These are phyloP conservation scores for Amblyjoppa fuscipennis DNA, from an alignment of 2,888 invertebrate genomes.

Conservation along the genomic window DNA sequence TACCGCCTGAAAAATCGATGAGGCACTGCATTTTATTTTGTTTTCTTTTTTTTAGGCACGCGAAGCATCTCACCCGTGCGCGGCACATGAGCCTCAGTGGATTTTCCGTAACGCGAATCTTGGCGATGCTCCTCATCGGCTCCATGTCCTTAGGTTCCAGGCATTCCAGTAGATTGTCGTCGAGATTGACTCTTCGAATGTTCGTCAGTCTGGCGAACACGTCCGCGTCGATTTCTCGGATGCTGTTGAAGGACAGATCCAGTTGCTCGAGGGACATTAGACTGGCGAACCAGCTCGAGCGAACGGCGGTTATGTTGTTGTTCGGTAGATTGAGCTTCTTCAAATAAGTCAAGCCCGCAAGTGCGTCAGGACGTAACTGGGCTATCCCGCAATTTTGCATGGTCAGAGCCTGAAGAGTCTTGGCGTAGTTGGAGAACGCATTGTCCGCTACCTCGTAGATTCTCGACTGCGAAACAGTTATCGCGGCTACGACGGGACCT, in stretches of 20 bases:
- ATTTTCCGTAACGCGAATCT: slow-evolving; percentile 78
- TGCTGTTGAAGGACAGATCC: slow-evolving; percentile 79
- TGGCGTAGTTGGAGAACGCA: slow-evolving; percentile 71
- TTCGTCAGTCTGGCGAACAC: slow-evolving; percentile 71
- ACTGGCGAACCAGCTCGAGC: slow-evolving; percentile 74
- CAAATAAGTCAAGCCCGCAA: slow-evolving; percentile 70
- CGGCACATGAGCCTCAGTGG: slow-evolving; percentile 76
- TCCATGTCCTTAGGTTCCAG: slow-evolving; percentile 71
- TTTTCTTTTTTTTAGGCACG: slow-evolving; percentile 32
- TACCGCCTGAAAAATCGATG: neutral
- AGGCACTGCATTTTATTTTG: slow-evolving; percentile 13
- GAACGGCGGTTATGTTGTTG: slow-evolving; percentile 75
- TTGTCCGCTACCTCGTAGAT: slow-evolving; percentile 69
- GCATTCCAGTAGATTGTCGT: slow-evolving; percentile 77
- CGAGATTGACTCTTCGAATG: slow-evolving; percentile 75
- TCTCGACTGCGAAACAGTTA: slow-evolving; percentile 75
- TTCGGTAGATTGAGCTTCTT: slow-evolving; percentile 76
- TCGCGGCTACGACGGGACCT: slow-evolving; percentile 62
- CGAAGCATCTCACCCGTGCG: slow-evolving; percentile 73
- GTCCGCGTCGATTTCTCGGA: slow-evolving; percentile 69
- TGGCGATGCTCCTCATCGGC: slow-evolving; percentile 74
- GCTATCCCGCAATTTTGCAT: slow-evolving; percentile 75
- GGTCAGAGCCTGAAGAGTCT: slow-evolving; percentile 72
- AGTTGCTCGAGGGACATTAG: slow-evolving; percentile 75
- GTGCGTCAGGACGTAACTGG: slow-evolving; percentile 72